These are phyloP conservation scores for Carettochelys insculpta DNA, from an alignment of 2,113 vertebrate species.

Conservation along the genomic window DNA sequence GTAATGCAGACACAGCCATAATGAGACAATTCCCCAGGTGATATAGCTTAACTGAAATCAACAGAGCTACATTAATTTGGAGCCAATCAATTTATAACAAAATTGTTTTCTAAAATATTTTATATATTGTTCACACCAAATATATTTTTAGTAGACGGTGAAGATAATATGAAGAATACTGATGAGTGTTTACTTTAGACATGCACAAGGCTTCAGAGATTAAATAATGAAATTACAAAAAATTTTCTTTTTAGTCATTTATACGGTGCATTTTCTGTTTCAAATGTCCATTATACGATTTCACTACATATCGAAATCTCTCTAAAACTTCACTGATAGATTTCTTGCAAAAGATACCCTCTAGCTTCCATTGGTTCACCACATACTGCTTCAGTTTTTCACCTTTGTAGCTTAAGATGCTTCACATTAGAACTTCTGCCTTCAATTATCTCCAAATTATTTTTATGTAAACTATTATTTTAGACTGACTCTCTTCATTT, in stretches of 20 bases:
- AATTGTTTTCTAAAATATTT: too few species aligned
- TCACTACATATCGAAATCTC: background rate
- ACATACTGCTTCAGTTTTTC: background rate
- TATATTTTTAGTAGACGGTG: background rate
- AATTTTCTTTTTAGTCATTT: background rate
- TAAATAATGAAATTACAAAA: background rate
- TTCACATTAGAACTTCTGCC: background rate
- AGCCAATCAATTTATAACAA: too few species aligned
- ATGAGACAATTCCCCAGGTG: background rate
- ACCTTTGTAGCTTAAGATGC: background rate
- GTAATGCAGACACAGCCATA: too few species aligned
- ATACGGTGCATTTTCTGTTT: background rate
- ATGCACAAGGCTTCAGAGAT: background rate
- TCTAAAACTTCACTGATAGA: background rate
- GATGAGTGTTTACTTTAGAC: background rate
- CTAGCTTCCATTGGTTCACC: background rate
- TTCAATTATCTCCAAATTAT: background rate
- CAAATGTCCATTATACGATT: background rate
- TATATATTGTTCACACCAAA: too few species aligned
- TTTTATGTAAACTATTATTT: background rate
- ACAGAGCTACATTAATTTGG: background rate
- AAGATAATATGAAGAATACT: background rate
- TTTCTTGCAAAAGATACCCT: background rate
- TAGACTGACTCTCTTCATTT: background rate
- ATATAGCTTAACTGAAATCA: background rate